Evolutionary conservation across 2,797 vertebrate species (phyloP), one percentile per base, ranked within the genome.

Genomic region (Distichodus sexfasciatus): DNA sequence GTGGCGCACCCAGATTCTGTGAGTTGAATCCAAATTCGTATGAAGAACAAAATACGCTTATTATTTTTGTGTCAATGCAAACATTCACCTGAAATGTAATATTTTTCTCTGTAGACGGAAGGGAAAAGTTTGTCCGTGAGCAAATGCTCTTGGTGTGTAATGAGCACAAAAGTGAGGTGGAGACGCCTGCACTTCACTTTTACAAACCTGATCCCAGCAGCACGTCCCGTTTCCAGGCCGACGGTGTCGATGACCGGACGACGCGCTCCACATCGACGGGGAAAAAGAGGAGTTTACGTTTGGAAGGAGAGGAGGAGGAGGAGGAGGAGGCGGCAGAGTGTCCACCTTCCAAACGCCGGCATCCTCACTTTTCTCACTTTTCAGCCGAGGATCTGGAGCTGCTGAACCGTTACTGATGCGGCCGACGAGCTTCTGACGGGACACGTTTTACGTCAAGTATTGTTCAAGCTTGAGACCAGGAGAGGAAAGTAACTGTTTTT

Each of bases 1-100:
- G 83, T 29, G 90, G 93, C 59, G 87, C 93, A 11, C 88, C 91
- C 57, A 88, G 29, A 53, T 99, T 99, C 84, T 99, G 96, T 98
- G 84, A 69, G 96, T 79, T 35, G 23, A 51, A 19, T 29, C 68
- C n/a, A 8, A n/a, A n/a, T n/a, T n/a, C n/a, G n/a, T n/a, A n/a
- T n/a, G n/a, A n/a, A n/a, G n/a, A n/a, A n/a, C n/a, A n/a, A n/a
- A n/a, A n/a, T n/a, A n/a, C n/a, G n/a, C n/a, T n/a, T 21, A 11
- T 33, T 17, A 31, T 23, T 44, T 15, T 6, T 8, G 4, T 36
- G 2, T 57, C 3, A n/a, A n/a, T n/a, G n/a, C n/a, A n/a, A n/a
- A n/a, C n/a, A n/a, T 55, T 19, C 54, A 6, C 31, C 43, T 2
- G 17, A 12, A 14, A 31, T 19, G 14, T 8, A 28, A 29, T n/a